Evolutionary conservation across 2,113 vertebrate species (phyloP).

Genomic region (Rhombomys opimus): DNA sequence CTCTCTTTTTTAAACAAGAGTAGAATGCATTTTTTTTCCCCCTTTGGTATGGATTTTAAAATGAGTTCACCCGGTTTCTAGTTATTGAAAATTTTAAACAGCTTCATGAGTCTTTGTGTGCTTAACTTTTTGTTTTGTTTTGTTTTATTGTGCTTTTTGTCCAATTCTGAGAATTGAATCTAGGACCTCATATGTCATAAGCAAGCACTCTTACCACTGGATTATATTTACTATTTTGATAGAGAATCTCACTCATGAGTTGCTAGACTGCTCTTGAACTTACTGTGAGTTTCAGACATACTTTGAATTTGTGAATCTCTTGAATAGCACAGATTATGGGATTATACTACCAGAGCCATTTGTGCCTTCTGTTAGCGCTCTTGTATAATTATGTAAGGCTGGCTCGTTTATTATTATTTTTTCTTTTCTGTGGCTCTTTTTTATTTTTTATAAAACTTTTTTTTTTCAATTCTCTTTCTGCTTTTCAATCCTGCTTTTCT

Average conservation of each 20-base stretch:
- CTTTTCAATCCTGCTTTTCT: neutral
- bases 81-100: neutral
- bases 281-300: neutral
- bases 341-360: neutral
- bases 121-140: neutral
- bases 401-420: neutral
- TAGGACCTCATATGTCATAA: neutral
- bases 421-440: neutral
- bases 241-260: neutral
- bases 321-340: neutral
- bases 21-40: neutral
- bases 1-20: neutral
- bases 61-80: neutral
- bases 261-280: neutral
- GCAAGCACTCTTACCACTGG: neutral
- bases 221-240: neutral
- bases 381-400: neutral
- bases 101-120: neutral
- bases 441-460: neutral
- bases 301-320: neutral
- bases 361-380: neutral
- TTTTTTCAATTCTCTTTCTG: neutral
- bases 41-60: neutral
- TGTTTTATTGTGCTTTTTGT: neutral
- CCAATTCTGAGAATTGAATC: neutral